Percentiles rank a stretch among this genome's conserved stretches.
Conservation (phyloP, 1,140 invertebrate species). For the Rhynchophorus ferrugineus region DNA sequence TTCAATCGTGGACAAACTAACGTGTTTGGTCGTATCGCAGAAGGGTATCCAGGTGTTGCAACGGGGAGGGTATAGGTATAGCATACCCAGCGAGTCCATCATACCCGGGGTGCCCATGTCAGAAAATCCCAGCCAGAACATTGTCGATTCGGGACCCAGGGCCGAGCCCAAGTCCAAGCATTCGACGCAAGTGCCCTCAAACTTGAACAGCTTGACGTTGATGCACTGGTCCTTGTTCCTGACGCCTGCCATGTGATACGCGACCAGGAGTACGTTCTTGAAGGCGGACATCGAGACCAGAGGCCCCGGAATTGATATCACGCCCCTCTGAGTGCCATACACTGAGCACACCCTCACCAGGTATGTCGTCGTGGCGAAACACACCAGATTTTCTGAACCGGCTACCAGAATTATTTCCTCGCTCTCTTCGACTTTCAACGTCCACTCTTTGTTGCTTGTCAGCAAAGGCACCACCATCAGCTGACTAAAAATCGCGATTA, state of each 20-base stretch:
- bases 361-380: slow-evolving; percentile 64
- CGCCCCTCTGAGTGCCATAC: slow-evolving; percentile 77
- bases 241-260: slow-evolving; percentile 59
- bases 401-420: slow-evolving; percentile 70
- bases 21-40: slow-evolving; percentile 61
- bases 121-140: slow-evolving; percentile 77
- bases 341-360: slow-evolving; percentile 76
- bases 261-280: slow-evolving; percentile 62
- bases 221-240: slow-evolving; percentile 51
- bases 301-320: slow-evolving; percentile 65
- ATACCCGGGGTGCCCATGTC: slow-evolving; percentile 67
- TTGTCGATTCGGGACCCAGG: slow-evolving; percentile 57
- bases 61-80: slow-evolving; percentile 56
- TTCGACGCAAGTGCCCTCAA: slow-evolving; percentile 38
- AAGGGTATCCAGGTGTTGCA: slow-evolving; percentile 70
- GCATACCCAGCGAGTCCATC: slow-evolving; percentile 59
- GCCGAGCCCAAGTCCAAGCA: slow-evolving; percentile 54
- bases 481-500: slow-evolving; percentile 34
- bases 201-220: slow-evolving; percentile 44
- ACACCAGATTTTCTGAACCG: slow-evolving; percentile 66
- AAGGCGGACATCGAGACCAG: slow-evolving; percentile 56
- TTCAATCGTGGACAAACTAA: slow-evolving; percentile 38
- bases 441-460: slow-evolving; percentile 85
- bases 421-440: slow-evolving; percentile 59
- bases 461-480: slow-evolving; percentile 52